Conservation (phyloP, 2,113 vertebrate genomes). For the Esox niger region DNA sequence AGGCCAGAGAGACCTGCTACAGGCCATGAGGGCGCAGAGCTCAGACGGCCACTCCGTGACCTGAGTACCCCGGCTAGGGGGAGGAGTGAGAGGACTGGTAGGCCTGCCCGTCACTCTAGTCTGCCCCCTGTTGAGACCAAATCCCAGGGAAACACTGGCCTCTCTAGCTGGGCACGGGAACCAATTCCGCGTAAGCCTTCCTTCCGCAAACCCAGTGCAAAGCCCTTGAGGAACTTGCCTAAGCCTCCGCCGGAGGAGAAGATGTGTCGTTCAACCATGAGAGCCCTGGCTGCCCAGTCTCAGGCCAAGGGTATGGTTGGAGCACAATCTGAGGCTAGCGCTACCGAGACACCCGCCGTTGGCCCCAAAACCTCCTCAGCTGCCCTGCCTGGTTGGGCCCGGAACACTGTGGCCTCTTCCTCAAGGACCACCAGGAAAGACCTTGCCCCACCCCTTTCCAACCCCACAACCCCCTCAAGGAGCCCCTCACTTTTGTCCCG, state of each 20-base stretch:
- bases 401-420: slow-evolving; percentile 89
- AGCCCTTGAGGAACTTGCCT: slow-evolving; percentile 80
- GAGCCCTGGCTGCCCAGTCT: slow-evolving; percentile 66
- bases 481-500: slow-evolving; percentile 69
- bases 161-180: slow-evolving; percentile 74
- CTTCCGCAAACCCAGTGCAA: slow-evolving; percentile 81
- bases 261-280: slow-evolving; percentile 80
- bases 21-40: slow-evolving; percentile 61
- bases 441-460: slow-evolving; percentile 39
- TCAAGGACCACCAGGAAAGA: slow-evolving; percentile 81
- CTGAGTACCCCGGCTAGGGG: slow-evolving; percentile 75
- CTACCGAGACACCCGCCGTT: slow-evolving; percentile 41
- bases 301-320: slow-evolving; percentile 46
- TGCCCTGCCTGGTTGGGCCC: slow-evolving; percentile 82
- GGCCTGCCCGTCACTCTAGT: slow-evolving; percentile 75
- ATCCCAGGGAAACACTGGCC: slow-evolving; percentile 53
- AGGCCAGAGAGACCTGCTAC: slow-evolving; percentile 61
- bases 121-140: slow-evolving; percentile 79
- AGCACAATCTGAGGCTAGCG: slow-evolving; percentile 61
- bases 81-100: slow-evolving; percentile 67
- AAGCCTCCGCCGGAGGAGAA: slow-evolving; percentile 81
- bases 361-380: slow-evolving; percentile 54
- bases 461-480: slow-evolving; percentile 63
- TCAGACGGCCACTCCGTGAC: slow-evolving; percentile 68
- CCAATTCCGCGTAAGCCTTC: slow-evolving; percentile 57